A percentile compares a stretch with the other conserved stretches of the same genome.
phyloP scores from a whole-genome alignment of 2,797 vertebrate species.

The Hipposideros larvatus region DNA sequence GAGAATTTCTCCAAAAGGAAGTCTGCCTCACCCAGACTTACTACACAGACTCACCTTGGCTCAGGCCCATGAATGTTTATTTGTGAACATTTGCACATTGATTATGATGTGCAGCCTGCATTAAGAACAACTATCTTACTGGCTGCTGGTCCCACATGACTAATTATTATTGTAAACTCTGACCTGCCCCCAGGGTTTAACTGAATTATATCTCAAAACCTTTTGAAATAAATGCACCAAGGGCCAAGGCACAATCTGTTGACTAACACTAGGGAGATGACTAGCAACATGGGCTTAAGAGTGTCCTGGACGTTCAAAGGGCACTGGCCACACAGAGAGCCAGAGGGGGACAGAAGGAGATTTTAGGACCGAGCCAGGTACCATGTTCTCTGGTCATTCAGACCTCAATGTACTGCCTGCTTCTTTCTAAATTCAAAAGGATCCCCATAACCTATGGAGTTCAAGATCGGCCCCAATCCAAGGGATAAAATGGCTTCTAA shows the following conservation, averaged over 20 bases:
- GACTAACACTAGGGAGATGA: not conserved
- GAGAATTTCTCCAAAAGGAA: not conserved
- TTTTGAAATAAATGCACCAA: not conserved
- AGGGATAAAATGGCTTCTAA: not conserved
- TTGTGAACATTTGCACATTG: not conserved
- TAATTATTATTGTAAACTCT: constrained; percentile 23
- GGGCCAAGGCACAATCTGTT: not conserved
- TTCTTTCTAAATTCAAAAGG: not conserved
- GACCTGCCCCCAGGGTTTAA: not conserved
- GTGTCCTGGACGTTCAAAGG: not conserved
- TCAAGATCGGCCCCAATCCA: not conserved
- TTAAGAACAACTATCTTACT: not conserved
- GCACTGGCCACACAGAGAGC: not conserved
- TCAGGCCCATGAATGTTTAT: not conserved
- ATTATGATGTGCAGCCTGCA: not conserved
- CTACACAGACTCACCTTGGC: not conserved
- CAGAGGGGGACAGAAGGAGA: not conserved
- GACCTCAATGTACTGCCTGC: not conserved
- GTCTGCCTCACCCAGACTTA: not conserved
- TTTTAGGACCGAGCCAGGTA: not conserved
- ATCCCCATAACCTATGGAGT: not conserved
- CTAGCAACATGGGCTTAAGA: not conserved
- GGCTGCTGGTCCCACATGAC: not conserved
- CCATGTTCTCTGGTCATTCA: not conserved
- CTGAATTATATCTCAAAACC: not conserved